Base-by-base conservation (phyloP, 2,113 vertebrate species). In the Zeus faber region DNA sequence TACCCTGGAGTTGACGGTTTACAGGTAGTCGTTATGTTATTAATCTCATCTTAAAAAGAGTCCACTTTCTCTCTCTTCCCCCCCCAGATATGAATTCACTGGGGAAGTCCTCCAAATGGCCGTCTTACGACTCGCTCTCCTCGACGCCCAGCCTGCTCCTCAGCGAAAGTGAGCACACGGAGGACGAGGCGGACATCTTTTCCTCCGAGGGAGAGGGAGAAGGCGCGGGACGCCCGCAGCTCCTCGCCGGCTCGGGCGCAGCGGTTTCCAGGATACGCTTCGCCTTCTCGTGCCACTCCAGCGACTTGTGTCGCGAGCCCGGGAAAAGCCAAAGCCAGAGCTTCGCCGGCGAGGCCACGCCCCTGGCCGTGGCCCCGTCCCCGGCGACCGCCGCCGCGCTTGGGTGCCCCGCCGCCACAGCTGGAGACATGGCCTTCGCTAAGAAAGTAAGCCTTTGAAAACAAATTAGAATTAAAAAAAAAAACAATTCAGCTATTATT, bases 401-500 rank as follows among this genome's bases (percentile, higher is more conserved):
- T 1, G 25, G 20, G 23, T 62, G 73, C 5, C 60, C 70, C 17
- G 3, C 23, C 3, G 14, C 39, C 2, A 87, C 90, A 2, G 87
- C 91, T 0, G 91, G 91, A 4, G 93, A 95, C 60, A 67, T 82
- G 6, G 77, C 91, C 4, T 96, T 96, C 3, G 91, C 94, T 51
- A 88, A 89, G 65, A 96, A 95, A 81, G 94, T 96, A 33, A 72
- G 63, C 5, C 45, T 46, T 24, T 48, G 14, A 26, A 48, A 17
- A 14, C n/a, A n/a, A n/a, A n/a, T n/a, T 37, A 14, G 33, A 37
- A 14, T 37, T 37, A 9, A 37, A 37, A n/a, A 29, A 9, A 29
- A 29, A 5, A 9, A 9, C 27, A 29, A 4, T 29, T 29, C 27
- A 5, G 27, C 27, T 29, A 4, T 29, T 29, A 29, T 29, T 9